Base-by-base conservation (phyloP, 1,140 invertebrate genomes). In the Zeugodacus cucurbitae region DNA sequence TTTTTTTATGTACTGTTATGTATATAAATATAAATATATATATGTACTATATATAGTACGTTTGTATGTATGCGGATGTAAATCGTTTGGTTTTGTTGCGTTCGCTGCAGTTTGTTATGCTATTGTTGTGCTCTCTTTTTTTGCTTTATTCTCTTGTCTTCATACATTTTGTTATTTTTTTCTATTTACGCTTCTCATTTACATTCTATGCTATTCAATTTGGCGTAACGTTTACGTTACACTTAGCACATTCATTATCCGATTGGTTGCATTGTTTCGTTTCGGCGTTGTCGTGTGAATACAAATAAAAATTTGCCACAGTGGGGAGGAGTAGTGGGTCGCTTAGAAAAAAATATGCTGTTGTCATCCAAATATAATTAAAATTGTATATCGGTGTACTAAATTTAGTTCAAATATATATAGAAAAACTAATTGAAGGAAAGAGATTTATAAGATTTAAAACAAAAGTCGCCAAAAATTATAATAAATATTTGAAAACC, bases 231-330 rank as follows among this genome's bases (percentile, higher is more conserved):
- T 74, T 74, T 74, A n/a, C 67, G 89, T 86, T 89, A 90, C 87
- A 89, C 90, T 89, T 90, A 90, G 89, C 89, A 89, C 90, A 89
- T 90, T 91, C 91, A 91, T 92, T 92, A 92, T 91, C 91, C 91
- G 91, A 92, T 92, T 91, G 91, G 88, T 89, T 91, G 67, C 67
- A 32, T 37, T 22, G 67, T 74, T 74, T 74, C 20, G 67, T 74
- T 74, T 17, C 67, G 34, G 32, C 34, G 32, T 37, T 74, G 67
- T 20, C 20, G 67, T 74, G 67, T 74, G 37, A 41, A 37, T 74
- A 32, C 67, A n/a, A 74, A 37, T 74, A 32, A 34, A n/a, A 74
- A 41, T 32, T 67, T 32, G 67, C 67, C 7, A 74, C 14, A 41
- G 26, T 62, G 26, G n/a, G 59, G 6, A 29, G 26, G 22, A 29